Evolutionary conservation across 1,140 invertebrate species (phyloP), one percentile per base, ranked within the genome.

Genomic region (Pachyrhynchus sulphureomaculatus): DNA sequence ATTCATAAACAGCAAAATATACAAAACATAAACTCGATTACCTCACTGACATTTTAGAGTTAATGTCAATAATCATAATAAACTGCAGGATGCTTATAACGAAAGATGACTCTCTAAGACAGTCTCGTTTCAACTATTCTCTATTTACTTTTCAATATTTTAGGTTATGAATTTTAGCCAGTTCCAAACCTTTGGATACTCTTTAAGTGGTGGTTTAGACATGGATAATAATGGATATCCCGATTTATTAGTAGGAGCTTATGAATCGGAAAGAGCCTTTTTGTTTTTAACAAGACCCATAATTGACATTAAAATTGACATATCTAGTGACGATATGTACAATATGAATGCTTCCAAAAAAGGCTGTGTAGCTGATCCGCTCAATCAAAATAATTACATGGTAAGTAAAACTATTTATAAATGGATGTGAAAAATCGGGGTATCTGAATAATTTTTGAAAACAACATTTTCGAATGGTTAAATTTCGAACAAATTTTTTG

Each of bases 221-320:
- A 82, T 98, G 72, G 95, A 98, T 77, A 78, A 82, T 15, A 97
- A 98, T 78, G 89, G 88, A 10, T 98, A 97, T 79, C 91, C 93
- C 0, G 95, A 97, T 82, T 79, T 97, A 59, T 79, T 96, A 15
- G 83, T 94, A 21, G 95, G 95, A 49, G 92, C 93, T 20, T 95
- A 92, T 76, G 91, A 90, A 71, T 83, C 86, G 64, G 89, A 91
- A 71, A 80, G 82, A 41, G 84, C 91, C 0, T 82, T 88, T 8
- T 77, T 95, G 12, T 82, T 92, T 21, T 80, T 88, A 68, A 84
- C 92, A 0, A 82, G 92, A 61, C 92, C 92, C 41, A 94, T 96
- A 33, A 93, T 95, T 65, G 88, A 89, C 63, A 92, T 95, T 29
- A 83, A 84, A 66, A 90, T 89, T 6, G 82, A 83, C 21, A 79